Evolutionary conservation across 92 coral and sea anemone species (phyloP).

Genomic region (Plumapathes pennacea): DNA sequence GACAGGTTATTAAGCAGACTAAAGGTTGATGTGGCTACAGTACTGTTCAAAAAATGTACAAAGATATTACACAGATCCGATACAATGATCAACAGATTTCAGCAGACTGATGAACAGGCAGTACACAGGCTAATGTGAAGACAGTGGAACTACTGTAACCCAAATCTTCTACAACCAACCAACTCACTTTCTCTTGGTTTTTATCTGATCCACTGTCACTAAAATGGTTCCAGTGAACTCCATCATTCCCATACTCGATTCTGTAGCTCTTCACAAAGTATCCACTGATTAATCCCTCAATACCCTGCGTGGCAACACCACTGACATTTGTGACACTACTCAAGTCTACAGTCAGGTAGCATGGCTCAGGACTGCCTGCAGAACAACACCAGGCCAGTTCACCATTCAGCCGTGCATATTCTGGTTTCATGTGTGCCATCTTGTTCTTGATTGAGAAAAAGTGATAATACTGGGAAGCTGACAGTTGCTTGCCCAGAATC

Average conservation of each 20-base stretch:
- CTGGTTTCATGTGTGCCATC: constrained; percentile 9
- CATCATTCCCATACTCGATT: constrained; percentile 32
- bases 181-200: no score
- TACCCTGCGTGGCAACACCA: constrained; percentile 60
- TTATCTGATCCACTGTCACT: no score
- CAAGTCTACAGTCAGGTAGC: constrained; percentile 36
- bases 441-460: constrained; percentile 5
- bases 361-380: neutral
- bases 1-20: neutral
- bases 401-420: constrained; percentile 37
- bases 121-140: no score
- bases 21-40: no score
- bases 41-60: no score
- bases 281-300: constrained; percentile 8
- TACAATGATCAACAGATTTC: no score
- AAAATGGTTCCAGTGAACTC: constrained; percentile 14
- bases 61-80: no score
- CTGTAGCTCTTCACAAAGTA: constrained; percentile 42
- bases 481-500: constrained; percentile 25
- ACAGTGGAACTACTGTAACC: no score
- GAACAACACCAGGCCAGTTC: constrained; percentile 49
- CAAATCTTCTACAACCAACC: neutral
- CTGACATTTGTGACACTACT: neutral
- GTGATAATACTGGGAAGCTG: constrained; percentile 3
- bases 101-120: no score